A percentile compares a stretch with the other conserved stretches of the same genome.
Evolutionary conservation across 2,888 invertebrate genomes (phyloP).

Genomic region (Parasteatoda lunata): DNA sequence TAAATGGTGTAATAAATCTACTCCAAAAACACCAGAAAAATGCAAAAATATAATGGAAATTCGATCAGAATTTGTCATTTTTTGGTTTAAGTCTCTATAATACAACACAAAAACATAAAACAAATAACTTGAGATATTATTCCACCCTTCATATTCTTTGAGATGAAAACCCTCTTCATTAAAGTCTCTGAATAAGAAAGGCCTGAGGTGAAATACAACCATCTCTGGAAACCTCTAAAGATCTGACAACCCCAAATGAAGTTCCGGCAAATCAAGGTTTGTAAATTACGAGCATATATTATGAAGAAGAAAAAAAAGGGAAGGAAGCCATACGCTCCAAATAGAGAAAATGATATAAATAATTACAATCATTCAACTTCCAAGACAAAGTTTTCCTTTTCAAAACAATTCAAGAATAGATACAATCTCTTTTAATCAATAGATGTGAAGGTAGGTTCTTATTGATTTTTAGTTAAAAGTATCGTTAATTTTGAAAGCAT

Average conservation of each 20-base stretch:
- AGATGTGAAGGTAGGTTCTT: background rate
- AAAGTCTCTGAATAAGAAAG: conserved; percentile 14
- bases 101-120: background rate
- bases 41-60: no score
- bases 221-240: conserved; percentile 19
- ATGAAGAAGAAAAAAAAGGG: conserved; percentile 10
- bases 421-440: background rate
- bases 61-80: no score
- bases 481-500: no score
- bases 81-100: no score
- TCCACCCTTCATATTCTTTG: conserved; percentile 19
- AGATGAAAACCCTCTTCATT: conserved; percentile 45
- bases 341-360: conserved; percentile 32
- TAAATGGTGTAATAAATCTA: no score
- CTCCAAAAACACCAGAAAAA: no score
- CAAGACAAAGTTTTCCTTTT: background rate
- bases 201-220: conserved; percentile 15
- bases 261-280: conserved; percentile 57
- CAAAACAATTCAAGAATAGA: background rate
- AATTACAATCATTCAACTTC: conserved; percentile 19
- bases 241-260: conserved; percentile 37
- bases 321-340: conserved; percentile 3
- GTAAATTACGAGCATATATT: conserved; percentile 43
- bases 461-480: no score
- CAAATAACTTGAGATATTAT: conserved; percentile 20